Percentiles rank a stretch among this genome's conserved stretches.
Conservation (phyloP, 2,888 invertebrate genomes). For the Griposia aprilina region DNA sequence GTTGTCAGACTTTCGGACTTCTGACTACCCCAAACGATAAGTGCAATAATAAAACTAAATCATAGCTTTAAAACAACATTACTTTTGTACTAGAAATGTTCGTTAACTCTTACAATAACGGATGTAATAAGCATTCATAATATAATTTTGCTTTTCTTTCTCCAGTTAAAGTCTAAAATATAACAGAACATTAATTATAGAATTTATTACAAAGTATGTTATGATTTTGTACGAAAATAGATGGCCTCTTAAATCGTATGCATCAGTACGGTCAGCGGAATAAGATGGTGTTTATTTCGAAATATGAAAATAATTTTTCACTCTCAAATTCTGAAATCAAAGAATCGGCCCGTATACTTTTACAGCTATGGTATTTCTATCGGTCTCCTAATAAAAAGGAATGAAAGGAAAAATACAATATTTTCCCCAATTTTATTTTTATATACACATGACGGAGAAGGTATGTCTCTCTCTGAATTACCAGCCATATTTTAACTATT, state of each 20-base stretch:
- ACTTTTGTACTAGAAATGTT: background rate
- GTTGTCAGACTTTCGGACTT: too few species aligned
- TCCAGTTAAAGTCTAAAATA: conserved; percentile 34
- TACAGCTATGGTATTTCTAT: background rate
- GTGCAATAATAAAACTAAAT: background rate
- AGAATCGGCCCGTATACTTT: background rate
- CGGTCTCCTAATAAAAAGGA: background rate
- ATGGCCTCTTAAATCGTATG: conserved; percentile 40
- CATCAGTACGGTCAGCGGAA: conserved; percentile 18
- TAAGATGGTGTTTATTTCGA: background rate
- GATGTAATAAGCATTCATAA: background rate
- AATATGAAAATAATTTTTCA: background rate
- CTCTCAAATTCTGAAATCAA: background rate
- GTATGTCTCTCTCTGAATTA: too few species aligned
- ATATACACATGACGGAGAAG: too few species aligned
- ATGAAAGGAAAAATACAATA: background rate
- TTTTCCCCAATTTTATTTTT: too few species aligned
- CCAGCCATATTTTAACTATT: too few species aligned
- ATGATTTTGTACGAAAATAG: conserved; percentile 59
- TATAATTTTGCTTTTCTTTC: conserved; percentile 42
- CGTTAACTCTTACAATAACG: background rate
- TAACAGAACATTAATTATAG: conserved; percentile 63
- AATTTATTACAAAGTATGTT: conserved; percentile 67
- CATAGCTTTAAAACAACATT: background rate
- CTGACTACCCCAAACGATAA: too few species aligned